Evolutionary conservation across 2,888 invertebrate genomes (phyloP).

Genomic region (Drosophila multiciliata): DNA sequence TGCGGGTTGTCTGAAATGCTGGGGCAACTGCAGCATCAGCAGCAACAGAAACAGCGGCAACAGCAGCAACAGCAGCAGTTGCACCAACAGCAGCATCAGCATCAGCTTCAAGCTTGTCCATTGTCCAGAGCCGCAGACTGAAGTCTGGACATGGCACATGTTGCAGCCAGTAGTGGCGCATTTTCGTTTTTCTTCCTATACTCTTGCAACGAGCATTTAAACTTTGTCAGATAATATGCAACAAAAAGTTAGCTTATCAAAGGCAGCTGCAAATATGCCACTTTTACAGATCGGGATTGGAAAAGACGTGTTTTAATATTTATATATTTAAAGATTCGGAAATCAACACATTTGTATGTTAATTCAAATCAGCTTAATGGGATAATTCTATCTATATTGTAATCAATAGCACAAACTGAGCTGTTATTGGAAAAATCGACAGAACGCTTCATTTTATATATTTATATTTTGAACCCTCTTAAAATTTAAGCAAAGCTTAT

Average conservation of each 20-base stretch:
- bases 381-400: not conserved
- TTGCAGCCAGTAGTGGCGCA: slow-evolving; percentile 50
- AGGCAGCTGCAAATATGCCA: not conserved
- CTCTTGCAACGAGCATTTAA: not conserved
- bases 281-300: not conserved
- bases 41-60: slow-evolving; percentile 11
- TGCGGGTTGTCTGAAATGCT: slow-evolving; percentile 63
- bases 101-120: slow-evolving; percentile 47
- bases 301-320: fast-evolving
- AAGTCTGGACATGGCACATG: slow-evolving; percentile 73
- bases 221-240: not conserved
- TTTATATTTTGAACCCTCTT: no score
- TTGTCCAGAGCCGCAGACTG: slow-evolving; percentile 50
- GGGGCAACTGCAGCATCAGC: slow-evolving; percentile 33
- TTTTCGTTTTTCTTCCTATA: slow-evolving; percentile 44
- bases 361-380: not conserved
- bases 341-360: no score
- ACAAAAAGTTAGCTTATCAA: not conserved
- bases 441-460: not conserved
- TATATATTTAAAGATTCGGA: not conserved
- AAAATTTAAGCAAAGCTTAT: not conserved
- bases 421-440: not conserved
- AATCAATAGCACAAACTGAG: not conserved
- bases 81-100: slow-evolving; percentile 13
- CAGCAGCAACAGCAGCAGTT: slow-evolving; percentile 12